Evolutionary conservation across 2,888 invertebrate genomes (phyloP).

Genomic region (Sesia bembeciformis): DNA sequence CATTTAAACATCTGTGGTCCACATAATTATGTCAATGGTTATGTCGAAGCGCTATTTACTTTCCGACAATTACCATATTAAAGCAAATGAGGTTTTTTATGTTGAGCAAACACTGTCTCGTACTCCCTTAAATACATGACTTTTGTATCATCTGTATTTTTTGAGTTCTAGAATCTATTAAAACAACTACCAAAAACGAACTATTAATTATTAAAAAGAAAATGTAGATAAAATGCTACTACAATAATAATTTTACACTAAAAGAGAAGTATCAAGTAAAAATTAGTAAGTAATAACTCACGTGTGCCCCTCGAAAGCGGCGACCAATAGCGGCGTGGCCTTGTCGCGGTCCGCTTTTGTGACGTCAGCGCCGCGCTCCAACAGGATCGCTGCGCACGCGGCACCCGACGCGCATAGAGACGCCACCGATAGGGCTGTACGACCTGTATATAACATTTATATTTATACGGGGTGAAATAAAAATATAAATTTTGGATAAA

Average conservation of each 20-base stretch:
- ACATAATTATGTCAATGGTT: too few species aligned
- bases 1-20: too few species aligned
- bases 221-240: not conserved
- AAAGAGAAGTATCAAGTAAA: not conserved
- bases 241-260: not conserved
- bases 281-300: slow-evolving; percentile 32
- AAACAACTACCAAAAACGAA: too few species aligned
- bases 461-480: not conserved
- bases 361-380: slow-evolving; percentile 89
- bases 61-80: too few species aligned
- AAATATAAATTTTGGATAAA: not conserved
- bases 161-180: too few species aligned
- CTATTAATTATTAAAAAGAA: too few species aligned
- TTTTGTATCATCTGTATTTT: too few species aligned
- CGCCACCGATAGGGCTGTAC: slow-evolving; percentile 91
- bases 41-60: too few species aligned
- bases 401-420: slow-evolving; percentile 88
- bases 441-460: slow-evolving; percentile 43
- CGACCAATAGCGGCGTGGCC: slow-evolving; percentile 90
- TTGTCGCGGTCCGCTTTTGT: slow-evolving; percentile 88
- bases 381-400: slow-evolving; percentile 58
- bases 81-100: too few species aligned
- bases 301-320: slow-evolving; percentile 93
- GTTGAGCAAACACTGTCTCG: too few species aligned
- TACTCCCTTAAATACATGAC: too few species aligned